Conservation (phyloP, 1,140 invertebrate genomes). For the Caenorhabditis latens region DNA sequence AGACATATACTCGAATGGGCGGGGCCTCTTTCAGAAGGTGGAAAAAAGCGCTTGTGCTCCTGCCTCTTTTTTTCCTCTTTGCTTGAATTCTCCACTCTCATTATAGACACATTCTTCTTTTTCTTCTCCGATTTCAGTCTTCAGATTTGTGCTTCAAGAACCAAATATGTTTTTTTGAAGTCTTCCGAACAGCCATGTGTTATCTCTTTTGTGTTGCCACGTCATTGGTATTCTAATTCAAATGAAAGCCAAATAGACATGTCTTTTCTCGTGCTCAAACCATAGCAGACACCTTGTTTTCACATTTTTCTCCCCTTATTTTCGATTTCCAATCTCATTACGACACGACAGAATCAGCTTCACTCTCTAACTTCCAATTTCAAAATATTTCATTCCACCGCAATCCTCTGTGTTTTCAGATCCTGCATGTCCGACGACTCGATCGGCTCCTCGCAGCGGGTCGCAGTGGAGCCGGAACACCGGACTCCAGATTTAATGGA, state of each 20-base stretch:
- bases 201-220: not conserved
- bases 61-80: not conserved
- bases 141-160: not conserved
- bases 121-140: not conserved
- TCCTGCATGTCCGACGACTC: not conserved
- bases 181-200: not conserved
- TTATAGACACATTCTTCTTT: not conserved
- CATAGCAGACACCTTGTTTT: not conserved
- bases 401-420: conserved; percentile 1
- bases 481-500: not conserved
- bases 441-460: conserved; percentile 7
- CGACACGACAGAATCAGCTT: not conserved
- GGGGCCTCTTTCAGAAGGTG: conserved; percentile 2
- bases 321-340: not conserved
- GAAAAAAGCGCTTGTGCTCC: no score
- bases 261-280: not conserved
- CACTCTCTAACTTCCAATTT: not conserved
- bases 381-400: not conserved
- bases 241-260: not conserved
- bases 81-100: not conserved
- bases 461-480: conserved; percentile 10
- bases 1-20: not conserved
- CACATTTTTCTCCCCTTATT: not conserved
- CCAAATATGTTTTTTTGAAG: not conserved
- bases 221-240: conserved; percentile 31